Conservation (phyloP, 1,140 invertebrate genomes). For the Diplogasteroides magnus region DNA sequence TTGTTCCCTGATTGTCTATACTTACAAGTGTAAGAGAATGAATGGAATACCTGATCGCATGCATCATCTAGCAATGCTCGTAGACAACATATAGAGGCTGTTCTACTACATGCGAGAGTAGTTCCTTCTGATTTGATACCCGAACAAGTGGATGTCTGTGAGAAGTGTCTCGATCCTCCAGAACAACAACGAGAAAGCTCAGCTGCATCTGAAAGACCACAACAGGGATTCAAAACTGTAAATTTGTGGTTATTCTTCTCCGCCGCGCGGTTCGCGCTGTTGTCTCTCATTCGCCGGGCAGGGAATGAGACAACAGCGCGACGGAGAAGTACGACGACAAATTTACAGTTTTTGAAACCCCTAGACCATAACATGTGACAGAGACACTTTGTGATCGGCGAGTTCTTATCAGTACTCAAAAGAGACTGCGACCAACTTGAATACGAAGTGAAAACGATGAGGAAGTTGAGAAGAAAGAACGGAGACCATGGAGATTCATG, state of each 20-base stretch:
- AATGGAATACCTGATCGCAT: constrained; percentile 21
- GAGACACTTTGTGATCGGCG: neutral
- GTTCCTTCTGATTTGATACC: neutral
- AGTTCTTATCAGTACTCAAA: constrained; percentile 4
- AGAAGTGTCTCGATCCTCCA: constrained; percentile 44
- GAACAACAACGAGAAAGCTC: constrained; percentile 48
- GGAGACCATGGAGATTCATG: too few species aligned
- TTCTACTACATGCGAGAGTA: constrained; percentile 10
- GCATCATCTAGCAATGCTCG: constrained; percentile 43
- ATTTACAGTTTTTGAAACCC: too few species aligned
- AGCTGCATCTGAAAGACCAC: constrained; percentile 10
- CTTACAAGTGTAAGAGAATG: neutral
- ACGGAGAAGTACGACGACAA: too few species aligned
- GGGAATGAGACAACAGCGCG: neutral
- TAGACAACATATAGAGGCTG: constrained; percentile 54
- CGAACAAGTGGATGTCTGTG: constrained; percentile 36
- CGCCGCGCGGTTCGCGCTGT: neutral
- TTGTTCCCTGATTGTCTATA: constrained; percentile 28
- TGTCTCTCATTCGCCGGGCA: too few species aligned
- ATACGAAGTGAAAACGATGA: neutral
- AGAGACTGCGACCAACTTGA: constrained; percentile 1
- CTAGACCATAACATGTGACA: neutral
- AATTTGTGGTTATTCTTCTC: too few species aligned
- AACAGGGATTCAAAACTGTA: neutral
- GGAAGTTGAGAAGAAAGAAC: too few species aligned